These are phyloP conservation scores for Drosophila gaucha DNA, from an alignment of 2,888 invertebrate genomes.

Conservation along the genomic window DNA sequence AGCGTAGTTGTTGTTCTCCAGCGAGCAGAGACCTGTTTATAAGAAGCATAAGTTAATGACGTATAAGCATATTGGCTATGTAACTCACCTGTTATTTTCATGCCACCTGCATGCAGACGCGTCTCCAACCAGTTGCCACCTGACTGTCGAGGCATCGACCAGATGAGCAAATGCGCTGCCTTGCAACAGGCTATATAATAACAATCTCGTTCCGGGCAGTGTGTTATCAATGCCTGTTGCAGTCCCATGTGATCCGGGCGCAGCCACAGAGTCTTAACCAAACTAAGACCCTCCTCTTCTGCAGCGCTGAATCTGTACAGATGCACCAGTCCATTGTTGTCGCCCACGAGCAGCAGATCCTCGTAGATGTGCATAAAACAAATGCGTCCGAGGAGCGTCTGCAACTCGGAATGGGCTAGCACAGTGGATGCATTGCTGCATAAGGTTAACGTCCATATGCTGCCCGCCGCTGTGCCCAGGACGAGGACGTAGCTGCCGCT, in stretches of 20 bases:
- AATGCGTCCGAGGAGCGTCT: constrained; percentile 70
- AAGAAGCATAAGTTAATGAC: not conserved
- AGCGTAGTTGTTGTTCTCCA: constrained; percentile 58
- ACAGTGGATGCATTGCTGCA: constrained; percentile 26
- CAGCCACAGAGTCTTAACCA: constrained; percentile 73
- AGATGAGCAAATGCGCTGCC: constrained; percentile 75
- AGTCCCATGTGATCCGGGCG: constrained; percentile 75
- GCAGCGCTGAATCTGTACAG: constrained; percentile 53
- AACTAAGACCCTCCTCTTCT: constrained; percentile 21
- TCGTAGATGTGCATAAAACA: constrained; percentile 54
- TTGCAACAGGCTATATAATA: constrained; percentile 76
- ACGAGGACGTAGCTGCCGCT: constrained; percentile 30
- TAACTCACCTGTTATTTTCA: constrained; percentile 76
- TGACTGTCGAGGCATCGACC: constrained; percentile 47
- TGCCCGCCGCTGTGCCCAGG: constrained; percentile 78
- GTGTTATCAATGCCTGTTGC: constrained; percentile 62
- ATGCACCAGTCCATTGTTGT: constrained; percentile 70
- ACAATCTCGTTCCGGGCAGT: constrained; percentile 37
- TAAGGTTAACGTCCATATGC: constrained; percentile 62
- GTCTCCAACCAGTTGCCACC: constrained; percentile 37
- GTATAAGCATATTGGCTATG: too few species aligned
- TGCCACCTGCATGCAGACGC: constrained; percentile 67
- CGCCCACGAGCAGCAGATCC: constrained; percentile 70
- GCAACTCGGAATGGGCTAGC: constrained; percentile 33
- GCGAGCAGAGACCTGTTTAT: constrained; percentile 66